These are phyloP conservation scores for Graptemys geographica DNA, from an alignment of 2,797 vertebrate species.

Conservation along the genomic window DNA sequence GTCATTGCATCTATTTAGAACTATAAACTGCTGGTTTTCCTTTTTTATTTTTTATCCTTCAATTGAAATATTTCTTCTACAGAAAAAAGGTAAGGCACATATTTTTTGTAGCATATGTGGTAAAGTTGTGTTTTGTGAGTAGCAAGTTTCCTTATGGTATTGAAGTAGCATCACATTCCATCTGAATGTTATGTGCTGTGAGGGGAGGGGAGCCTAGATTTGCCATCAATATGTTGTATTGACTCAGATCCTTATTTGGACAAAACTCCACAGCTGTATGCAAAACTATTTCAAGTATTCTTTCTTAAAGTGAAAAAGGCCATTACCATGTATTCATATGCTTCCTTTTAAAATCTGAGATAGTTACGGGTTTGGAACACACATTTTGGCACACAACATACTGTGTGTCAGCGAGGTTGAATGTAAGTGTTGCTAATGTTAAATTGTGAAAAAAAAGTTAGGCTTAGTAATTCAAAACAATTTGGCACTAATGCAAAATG, in stretches of 20 bases:
- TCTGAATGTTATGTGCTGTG: not conserved
- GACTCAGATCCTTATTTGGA: constrained; percentile 76
- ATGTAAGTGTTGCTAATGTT: not conserved
- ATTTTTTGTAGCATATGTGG: not conserved
- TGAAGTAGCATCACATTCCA: constrained; percentile 18
- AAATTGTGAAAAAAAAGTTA: not conserved
- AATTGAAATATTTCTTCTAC: not conserved
- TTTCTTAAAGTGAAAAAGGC: constrained; percentile 62
- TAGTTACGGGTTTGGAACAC: constrained; percentile 45
- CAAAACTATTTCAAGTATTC: constrained; percentile 75
- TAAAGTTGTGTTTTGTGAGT: not conserved
- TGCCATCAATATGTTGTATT: constrained; percentile 42
- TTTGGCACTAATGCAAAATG: not conserved
- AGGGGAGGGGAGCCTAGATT: constrained; percentile 1
- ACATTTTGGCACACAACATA: not conserved
- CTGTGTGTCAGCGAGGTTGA: constrained; percentile 4
- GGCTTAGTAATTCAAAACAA: not conserved
- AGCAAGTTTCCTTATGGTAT: not conserved
- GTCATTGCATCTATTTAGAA: not conserved
- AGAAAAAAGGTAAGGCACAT: not conserved
- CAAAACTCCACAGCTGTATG: constrained; percentile 68
- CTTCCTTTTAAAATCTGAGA: constrained; percentile 56
- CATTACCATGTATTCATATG: constrained; percentile 56
- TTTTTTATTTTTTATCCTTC: not conserved
- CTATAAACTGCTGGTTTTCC: not conserved